Base-by-base conservation (phyloP, 2,888 invertebrate species). In the Hemicrepidius hirtus region DNA sequence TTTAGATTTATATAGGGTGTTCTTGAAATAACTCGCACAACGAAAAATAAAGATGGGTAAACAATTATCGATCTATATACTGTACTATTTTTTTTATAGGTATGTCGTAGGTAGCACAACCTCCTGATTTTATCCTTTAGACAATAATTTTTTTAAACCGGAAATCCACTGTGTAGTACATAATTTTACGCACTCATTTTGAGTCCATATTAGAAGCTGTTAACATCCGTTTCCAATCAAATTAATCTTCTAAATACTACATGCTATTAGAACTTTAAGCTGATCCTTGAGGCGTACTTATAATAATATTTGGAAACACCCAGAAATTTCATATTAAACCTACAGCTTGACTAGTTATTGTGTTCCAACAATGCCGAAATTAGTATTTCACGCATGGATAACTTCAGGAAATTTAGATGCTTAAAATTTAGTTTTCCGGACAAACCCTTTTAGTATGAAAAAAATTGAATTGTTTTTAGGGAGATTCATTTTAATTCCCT, bases 261-360 rank as follows among this genome's bases (percentile, higher is more conserved):
- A 18, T 13, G 13, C 53, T 53, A 53, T 18, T 24, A 24, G 53
- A 53, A 53, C 28, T 53, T 53, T 10, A 21, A 28, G 18, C 53
- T 24, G 3, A 53, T 18, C 53, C 28, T 21, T 5, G 5, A 7
- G 20, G 44, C 44, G 44, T 18, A 18, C 20, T 16, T 28, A 24
- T 12, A 12, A 53, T 53, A 53, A 53, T 28, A 53, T 53, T 53
- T 28, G 53, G 53, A 24, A 53, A 24, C 46, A 46, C 53, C 53
- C 9, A 28, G 53, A 53, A 53, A 53, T 53, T 53, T 28, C 53
- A 28, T 28, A 53, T 12, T 28, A 21, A 6, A 53, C 53, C 53
- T 53, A 5, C 21, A 28, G 13, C 21, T 12, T 28, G 53, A 53
- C 24, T 53, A 53, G 53, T 53, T 53, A 16, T 16, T 46, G 18